A percentile compares a stretch with the other conserved stretches of the same genome.
phyloP scores from a whole-genome alignment of 2,113 vertebrate species.

The Solea solea region DNA sequence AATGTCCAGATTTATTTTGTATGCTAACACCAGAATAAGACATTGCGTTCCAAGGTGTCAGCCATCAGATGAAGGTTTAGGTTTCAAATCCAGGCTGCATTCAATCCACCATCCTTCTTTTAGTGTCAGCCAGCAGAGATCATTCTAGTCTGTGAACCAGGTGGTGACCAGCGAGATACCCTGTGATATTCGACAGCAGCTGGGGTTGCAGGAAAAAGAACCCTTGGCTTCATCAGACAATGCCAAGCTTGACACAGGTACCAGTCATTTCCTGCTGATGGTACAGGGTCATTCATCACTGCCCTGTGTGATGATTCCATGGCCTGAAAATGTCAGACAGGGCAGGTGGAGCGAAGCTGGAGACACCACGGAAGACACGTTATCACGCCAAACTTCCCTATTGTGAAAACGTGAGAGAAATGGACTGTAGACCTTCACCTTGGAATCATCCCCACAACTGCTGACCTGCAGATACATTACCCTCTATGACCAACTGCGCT shows the following conservation, averaged over 20 bases:
- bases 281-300: slow-evolving; percentile 20
- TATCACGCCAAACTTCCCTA: slow-evolving; percentile 7
- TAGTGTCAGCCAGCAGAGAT: background rate
- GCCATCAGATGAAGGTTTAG: background rate
- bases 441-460: background rate
- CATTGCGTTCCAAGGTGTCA: background rate
- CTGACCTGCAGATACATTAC: slow-evolving; percentile 16
- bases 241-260: slow-evolving; percentile 1
- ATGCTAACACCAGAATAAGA: background rate
- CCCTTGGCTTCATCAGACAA: slow-evolving; percentile 7
- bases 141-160: background rate
- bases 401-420: slow-evolving; percentile 18
- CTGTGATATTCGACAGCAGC: background rate
- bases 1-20: background rate
- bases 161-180: background rate
- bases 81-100: background rate
- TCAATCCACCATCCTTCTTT: background rate
- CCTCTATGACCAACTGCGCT: background rate
- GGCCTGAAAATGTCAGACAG: slow-evolving; percentile 17
- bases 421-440: slow-evolving; percentile 12
- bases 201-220: background rate
- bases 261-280: slow-evolving; percentile 16
- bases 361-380: slow-evolving; percentile 15
- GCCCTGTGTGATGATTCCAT: slow-evolving; percentile 9
- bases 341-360: slow-evolving; percentile 29